These are phyloP conservation scores for Anguilla japonica DNA, from an alignment of 2,113 vertebrate genomes.

Conservation along the genomic window DNA sequence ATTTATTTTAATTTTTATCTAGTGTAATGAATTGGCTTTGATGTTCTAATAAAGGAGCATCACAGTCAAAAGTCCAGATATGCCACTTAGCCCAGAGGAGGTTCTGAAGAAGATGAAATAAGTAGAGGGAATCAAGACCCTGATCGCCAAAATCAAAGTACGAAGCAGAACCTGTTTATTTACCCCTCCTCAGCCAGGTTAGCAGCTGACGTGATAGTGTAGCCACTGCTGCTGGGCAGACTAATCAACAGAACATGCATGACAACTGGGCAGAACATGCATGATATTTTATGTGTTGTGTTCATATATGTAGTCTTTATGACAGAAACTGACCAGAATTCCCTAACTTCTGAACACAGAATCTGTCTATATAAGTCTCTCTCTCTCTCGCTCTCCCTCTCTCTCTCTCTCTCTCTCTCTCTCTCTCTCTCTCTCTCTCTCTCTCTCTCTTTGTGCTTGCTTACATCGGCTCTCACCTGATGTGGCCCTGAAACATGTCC, in stretches of 20 bases:
- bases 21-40: too few relatives aligned
- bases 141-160: constrained; percentile 97
- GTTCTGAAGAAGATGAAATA: constrained; percentile 90
- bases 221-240: too few relatives aligned
- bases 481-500: neutral
- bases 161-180: neutral
- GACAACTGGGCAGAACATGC: too few relatives aligned
- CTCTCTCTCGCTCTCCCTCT: neutral
- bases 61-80: constrained; percentile 51
- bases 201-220: too few relatives aligned
- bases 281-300: too few relatives aligned
- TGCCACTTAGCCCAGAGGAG: neutral
- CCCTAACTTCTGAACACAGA: too few relatives aligned
- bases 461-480: neutral
- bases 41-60: too few relatives aligned
- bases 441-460: neutral
- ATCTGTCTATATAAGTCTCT: neutral
- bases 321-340: too few relatives aligned
- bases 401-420: neutral
- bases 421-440: neutral
- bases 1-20: too few relatives aligned
- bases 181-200: too few relatives aligned
- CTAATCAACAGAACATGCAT: too few relatives aligned
- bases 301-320: too few relatives aligned
- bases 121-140: constrained; percentile 91